A percentile compares a stretch with the other conserved stretches of the same genome.
These are phyloP conservation scores for Delichon dasypus DNA, from an alignment of 2,797 vertebrate genomes.

Conservation along the genomic window DNA sequence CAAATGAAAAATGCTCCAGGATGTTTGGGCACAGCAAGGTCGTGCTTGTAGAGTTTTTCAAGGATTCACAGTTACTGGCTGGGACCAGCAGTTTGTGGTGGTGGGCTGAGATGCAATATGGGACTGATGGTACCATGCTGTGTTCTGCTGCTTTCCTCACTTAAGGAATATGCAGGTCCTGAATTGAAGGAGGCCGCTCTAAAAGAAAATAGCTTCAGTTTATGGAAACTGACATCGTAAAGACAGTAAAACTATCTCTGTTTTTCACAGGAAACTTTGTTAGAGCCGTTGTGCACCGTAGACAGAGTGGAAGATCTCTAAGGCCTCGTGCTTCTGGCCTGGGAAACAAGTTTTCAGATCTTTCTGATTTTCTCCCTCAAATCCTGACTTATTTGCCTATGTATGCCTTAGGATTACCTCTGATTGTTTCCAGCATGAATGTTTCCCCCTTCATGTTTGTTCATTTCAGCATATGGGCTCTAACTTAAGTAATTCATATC, in stretches of 20 bases:
- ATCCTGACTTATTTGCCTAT: not conserved
- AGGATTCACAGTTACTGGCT: not conserved
- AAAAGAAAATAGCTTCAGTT: not conserved
- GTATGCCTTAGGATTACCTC: not conserved
- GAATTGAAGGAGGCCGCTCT: not conserved
- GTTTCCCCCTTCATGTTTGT: not conserved
- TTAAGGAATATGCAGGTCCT: not conserved
- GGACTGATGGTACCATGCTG: not conserved
- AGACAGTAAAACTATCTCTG: not conserved
- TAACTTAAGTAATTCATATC: not conserved
- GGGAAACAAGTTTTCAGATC: not conserved
- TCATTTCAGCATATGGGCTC: not conserved
- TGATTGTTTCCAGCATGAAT: not conserved
- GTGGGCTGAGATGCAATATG: rapidly evolving
- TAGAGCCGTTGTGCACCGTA: not conserved
- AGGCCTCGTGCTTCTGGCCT: not conserved
- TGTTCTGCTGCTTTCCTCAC: not conserved
- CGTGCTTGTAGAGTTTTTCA: not conserved
- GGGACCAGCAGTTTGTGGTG: not conserved
- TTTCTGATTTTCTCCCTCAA: not conserved
- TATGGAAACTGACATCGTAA: not conserved
- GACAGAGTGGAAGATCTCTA: not conserved
- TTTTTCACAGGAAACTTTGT: not conserved
- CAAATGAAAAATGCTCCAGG: not conserved
- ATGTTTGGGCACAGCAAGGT: not conserved